Percentiles rank a stretch among this genome's conserved stretches.
These are phyloP conservation scores for Dascyllus trimaculatus DNA, from an alignment of 2,113 vertebrate genomes.

Conservation along the genomic window DNA sequence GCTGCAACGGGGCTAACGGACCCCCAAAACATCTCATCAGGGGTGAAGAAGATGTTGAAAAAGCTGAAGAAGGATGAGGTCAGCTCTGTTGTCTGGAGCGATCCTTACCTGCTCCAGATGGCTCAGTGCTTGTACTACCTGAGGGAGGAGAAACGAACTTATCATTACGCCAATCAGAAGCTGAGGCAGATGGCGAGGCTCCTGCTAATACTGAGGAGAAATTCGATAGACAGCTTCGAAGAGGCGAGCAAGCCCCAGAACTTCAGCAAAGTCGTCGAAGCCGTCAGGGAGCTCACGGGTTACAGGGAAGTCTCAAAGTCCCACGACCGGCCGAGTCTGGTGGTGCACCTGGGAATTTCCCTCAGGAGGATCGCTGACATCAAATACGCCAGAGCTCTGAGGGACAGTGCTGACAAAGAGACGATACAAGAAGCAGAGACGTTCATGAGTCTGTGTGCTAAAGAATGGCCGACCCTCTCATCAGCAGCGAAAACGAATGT, in stretches of 20 bases:
- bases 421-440: constrained; percentile 8
- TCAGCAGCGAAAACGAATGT: not conserved
- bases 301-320: not conserved
- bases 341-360: not conserved
- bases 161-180: not conserved
- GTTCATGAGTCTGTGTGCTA: constrained; percentile 49
- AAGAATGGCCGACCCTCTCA: constrained; percentile 9
- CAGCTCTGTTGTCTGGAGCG: constrained; percentile 14
- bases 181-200: constrained; percentile 48
- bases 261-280: constrained; percentile 47
- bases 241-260: constrained; percentile 60
- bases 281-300: constrained; percentile 23
- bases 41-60: constrained; percentile 36
- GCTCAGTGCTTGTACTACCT: constrained; percentile 36
- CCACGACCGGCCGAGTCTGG: not conserved
- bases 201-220: constrained; percentile 29
- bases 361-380: constrained; percentile 53
- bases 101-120: constrained; percentile 51
- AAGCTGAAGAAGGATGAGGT: constrained; percentile 53
- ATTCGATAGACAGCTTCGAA: constrained; percentile 39
- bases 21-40: constrained; percentile 14
- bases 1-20: constrained; percentile 16
- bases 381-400: constrained; percentile 45
- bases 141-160: not conserved
- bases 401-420: constrained; percentile 3